Percentiles rank a stretch among this genome's conserved stretches.
Evolutionary conservation across 2,113 vertebrate species (phyloP).

Genomic region (Peromyscus polionotus): DNA sequence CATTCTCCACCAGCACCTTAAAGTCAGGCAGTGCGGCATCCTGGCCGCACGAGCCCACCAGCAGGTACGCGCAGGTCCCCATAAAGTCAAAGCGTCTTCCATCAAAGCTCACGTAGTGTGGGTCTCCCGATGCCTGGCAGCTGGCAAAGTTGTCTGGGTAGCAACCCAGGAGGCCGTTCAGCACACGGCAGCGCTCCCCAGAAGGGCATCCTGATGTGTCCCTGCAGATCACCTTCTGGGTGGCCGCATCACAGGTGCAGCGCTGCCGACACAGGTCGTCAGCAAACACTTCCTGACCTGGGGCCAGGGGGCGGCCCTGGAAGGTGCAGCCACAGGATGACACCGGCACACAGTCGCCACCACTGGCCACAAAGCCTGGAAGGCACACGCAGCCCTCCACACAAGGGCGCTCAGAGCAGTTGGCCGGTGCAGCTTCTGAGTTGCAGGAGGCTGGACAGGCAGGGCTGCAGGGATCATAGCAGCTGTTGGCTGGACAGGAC

Average conservation of each 20-base stretch:
- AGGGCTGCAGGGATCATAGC: slow-evolving; percentile 69
- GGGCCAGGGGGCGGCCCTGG: slow-evolving; percentile 64
- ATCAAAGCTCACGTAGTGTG: slow-evolving; percentile 91
- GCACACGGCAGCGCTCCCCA: slow-evolving; percentile 67
- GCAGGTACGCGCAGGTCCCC: slow-evolving; percentile 89
- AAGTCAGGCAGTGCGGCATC: slow-evolving; percentile 83
- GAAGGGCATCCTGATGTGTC: slow-evolving; percentile 55
- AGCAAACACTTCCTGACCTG: slow-evolving; percentile 75
- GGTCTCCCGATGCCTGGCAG: slow-evolving; percentile 89
- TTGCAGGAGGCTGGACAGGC: slow-evolving; percentile 84
- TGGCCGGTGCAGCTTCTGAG: fast-evolving
- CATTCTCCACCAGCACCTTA: slow-evolving; percentile 88
- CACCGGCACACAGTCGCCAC: slow-evolving; percentile 71
- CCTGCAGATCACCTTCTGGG: slow-evolving; percentile 43
- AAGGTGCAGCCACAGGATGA: slow-evolving; percentile 82
- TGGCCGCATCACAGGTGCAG: slow-evolving; percentile 68
- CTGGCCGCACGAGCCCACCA: slow-evolving; percentile 64
- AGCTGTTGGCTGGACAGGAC: slow-evolving; percentile 84
- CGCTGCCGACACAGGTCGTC: slow-evolving; percentile 71
- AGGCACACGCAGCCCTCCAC: slow-evolving; percentile 85
- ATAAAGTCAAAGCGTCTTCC: slow-evolving; percentile 89
- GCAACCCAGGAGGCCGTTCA: slow-evolving; percentile 80
- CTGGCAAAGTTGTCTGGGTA: slow-evolving; percentile 76
- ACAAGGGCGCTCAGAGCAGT: slow-evolving; percentile 60
- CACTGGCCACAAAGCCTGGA: slow-evolving; percentile 79